A percentile compares a stretch with the other conserved stretches of the same genome.
Evolutionary conservation across 2,888 invertebrate genomes (phyloP).

Genomic region (Argyra leucocephala): DNA sequence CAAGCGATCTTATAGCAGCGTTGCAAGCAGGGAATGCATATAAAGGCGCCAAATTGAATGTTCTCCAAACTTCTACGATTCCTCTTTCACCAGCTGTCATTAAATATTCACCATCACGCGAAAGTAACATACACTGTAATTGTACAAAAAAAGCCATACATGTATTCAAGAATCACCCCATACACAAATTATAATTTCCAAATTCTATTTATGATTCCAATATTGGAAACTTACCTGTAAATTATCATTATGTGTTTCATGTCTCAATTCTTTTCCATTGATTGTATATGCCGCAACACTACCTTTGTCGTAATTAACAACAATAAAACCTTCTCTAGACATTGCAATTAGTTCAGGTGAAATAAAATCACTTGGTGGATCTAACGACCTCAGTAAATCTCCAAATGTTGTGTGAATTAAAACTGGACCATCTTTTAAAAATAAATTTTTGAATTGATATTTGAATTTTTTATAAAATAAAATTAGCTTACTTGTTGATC

Average conservation of each 20-base stretch:
- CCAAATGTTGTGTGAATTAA: slow-evolving; percentile 97
- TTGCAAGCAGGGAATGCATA: slow-evolving; percentile 98
- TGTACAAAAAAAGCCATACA: slow-evolving; percentile 17
- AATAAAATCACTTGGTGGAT: slow-evolving; percentile 64
- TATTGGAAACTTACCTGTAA: slow-evolving; percentile 66
- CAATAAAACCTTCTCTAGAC: slow-evolving; percentile 92
- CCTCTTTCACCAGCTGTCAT: slow-evolving; percentile 96
- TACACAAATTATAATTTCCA: not conserved
- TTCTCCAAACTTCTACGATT: slow-evolving; percentile 96
- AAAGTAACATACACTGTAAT: slow-evolving; percentile 76
- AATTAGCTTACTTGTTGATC: slow-evolving; percentile 59
- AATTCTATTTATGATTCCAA: too few relatives aligned
- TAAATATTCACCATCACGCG: slow-evolving; percentile 96
- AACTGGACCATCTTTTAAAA: slow-evolving; percentile 74
- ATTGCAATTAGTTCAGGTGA: slow-evolving; percentile 82
- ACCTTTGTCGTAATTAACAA: slow-evolving; percentile 85
- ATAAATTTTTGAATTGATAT: slow-evolving; percentile 11
- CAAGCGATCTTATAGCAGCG: slow-evolving; percentile 85
- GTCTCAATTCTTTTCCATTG: slow-evolving; percentile 79
- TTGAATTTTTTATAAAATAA: not conserved
- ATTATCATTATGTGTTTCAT: slow-evolving; percentile 89
- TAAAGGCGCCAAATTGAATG: slow-evolving; percentile 90
- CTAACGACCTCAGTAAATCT: slow-evolving; percentile 84
- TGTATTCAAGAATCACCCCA: not conserved
- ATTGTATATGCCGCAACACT: slow-evolving; percentile 90